Evolutionary conservation across 2,888 invertebrate genomes (phyloP).

Genomic region (Spodoptera littoralis): DNA sequence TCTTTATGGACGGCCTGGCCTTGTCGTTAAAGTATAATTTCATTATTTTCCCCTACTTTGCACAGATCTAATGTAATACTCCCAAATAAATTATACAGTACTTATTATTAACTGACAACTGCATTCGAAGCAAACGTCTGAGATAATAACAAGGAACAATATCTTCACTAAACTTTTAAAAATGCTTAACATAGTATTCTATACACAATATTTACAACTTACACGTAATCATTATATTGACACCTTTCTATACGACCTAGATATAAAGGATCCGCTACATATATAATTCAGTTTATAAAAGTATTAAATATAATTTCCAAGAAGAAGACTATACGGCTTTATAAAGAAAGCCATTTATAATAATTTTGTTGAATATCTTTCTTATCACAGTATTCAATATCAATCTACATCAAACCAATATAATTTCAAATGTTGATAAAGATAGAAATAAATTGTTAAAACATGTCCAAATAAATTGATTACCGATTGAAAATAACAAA

Average conservation of each 20-base stretch:
- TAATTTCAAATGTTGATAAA: constrained; percentile 52
- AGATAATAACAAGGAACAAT: constrained; percentile 63
- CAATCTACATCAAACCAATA: constrained; percentile 55
- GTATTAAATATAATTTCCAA: constrained; percentile 42
- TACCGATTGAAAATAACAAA: constrained; percentile 39
- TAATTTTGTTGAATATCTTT: constrained; percentile 58
- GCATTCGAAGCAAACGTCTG: constrained; percentile 47
- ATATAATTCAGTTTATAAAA: constrained; percentile 25
- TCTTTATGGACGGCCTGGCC: constrained; percentile 85
- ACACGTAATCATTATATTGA: constrained; percentile 27
- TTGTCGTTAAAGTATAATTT: constrained; percentile 61
- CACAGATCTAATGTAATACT: constrained; percentile 68
- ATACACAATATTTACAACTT: constrained; percentile 68
- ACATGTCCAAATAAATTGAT: constrained; percentile 55
- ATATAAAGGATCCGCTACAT: constrained; percentile 19
- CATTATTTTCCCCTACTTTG: constrained; percentile 55
- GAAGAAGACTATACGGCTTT: constrained; percentile 46
- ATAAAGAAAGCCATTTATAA: constrained; percentile 49
- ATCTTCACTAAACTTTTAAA: constrained; percentile 48
- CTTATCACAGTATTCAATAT: constrained; percentile 74
- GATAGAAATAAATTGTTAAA: constrained; percentile 50
- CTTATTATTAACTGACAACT: constrained; percentile 48
- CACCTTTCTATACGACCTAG: constrained; percentile 6
- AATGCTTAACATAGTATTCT: constrained; percentile 52
- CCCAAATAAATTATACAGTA: constrained; percentile 56